Base-by-base conservation (phyloP, 2,113 vertebrate species). In the Hydrochoerus hydrochaeris region DNA sequence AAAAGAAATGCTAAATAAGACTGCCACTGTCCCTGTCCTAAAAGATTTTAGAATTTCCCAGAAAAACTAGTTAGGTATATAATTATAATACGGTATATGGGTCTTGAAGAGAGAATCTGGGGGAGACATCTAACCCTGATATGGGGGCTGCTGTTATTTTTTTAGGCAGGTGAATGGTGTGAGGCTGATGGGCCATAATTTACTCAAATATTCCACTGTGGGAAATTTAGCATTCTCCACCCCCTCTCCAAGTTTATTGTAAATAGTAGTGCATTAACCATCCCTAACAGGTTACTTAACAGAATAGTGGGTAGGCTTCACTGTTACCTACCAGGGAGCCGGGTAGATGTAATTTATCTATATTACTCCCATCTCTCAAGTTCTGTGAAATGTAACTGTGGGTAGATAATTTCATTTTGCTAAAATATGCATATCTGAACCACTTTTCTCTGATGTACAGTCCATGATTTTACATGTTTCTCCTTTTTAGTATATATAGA, bases 221-320 rank as follows among this genome's bases (percentile, higher is more conserved):
- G 58, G 49, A 96, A 92, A 41, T 71, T 85, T 67, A 67, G 35
- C 28, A 73, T 73, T 46, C n/a, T 65, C 19, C 6, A 16, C 44
- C 12, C 20, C 22, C 38, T 32, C 32, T 38, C 52, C 60, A 44
- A 2, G 69, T 58, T 75, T 10, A 60, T 30, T 80, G 5, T 91
- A 91, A 97, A 86, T 60, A 96, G 80, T 84, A 62, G 46, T 46
- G 6, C 60, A n/a, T 92, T 96, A 96, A 78, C 44, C n/a, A 92
- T 16, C 28, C 32, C 9, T 44, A 80, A 24, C 24, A 93, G 75
- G 44, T 88, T 57, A 94, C 87, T 73, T 95, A 75, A 88, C 85
- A 65, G 24, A 92, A 28, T 5, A 85, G 30, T 19, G 38, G 38
- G 38, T 24, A 26, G 83, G 58, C 52, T n/a, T 92, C 52, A 12